These are phyloP conservation scores for Monochamus alternatus DNA, from an alignment of 2,888 invertebrate genomes.

Conservation along the genomic window DNA sequence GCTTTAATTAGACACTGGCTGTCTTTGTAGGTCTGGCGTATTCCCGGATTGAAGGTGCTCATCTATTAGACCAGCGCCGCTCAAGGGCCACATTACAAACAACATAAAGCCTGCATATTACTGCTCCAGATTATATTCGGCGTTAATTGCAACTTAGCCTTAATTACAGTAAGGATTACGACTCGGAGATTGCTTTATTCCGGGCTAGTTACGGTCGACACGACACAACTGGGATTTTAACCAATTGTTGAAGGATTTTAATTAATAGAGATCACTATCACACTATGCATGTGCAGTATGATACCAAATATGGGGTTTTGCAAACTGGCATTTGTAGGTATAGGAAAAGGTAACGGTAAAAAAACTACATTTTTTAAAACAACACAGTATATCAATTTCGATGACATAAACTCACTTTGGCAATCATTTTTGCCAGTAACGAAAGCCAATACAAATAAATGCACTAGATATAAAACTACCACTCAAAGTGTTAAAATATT, in stretches of 20 bases:
- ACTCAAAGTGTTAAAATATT: too few relatives aligned
- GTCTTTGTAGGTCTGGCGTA: conserved; percentile 11
- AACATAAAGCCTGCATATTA: conserved; percentile 22
- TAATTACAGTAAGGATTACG: conserved; percentile 24
- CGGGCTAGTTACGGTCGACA: conserved; percentile 7
- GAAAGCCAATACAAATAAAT: too few relatives aligned
- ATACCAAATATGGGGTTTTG: too few relatives aligned
- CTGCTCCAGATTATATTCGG: conserved; percentile 23
- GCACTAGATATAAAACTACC: too few relatives aligned
- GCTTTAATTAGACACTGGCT: conserved; percentile 17
- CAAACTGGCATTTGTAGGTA: too few relatives aligned
- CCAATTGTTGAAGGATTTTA: background rate
- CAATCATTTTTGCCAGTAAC: too few relatives aligned
- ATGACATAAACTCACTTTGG: too few relatives aligned
- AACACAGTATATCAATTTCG: too few relatives aligned
- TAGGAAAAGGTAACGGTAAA: too few relatives aligned
- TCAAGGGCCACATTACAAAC: conserved; percentile 15
- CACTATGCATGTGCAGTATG: too few relatives aligned
- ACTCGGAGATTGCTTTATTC: conserved; percentile 16
- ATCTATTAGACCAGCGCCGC: conserved; percentile 18
- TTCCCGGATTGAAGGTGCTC: conserved; percentile 22
- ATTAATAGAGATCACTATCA: background rate
- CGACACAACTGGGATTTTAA: background rate
- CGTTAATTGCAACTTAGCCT: conserved; percentile 26
- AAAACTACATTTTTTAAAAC: too few relatives aligned